These are phyloP conservation scores for Engystomops pustulosus DNA, from an alignment of 2,113 vertebrate species.

Conservation along the genomic window DNA sequence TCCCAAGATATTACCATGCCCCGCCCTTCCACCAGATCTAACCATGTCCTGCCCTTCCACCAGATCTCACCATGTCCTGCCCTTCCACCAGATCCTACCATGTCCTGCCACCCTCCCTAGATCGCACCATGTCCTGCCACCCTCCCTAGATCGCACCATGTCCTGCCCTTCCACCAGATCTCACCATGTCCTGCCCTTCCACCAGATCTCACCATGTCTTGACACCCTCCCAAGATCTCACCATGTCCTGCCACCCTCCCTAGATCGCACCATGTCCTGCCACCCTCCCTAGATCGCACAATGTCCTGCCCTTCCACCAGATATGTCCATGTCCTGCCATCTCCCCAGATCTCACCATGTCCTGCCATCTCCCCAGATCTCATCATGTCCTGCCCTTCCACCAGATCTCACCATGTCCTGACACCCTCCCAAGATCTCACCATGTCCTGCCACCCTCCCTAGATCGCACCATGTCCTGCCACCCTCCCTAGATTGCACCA, in stretches of 20 bases:
- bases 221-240: conserved; percentile 78
- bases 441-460: conserved; percentile 79
- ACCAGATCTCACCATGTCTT: conserved; percentile 77
- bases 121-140: conserved; percentile 80
- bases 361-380: conserved; percentile 77
- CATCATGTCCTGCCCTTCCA: conserved; percentile 83
- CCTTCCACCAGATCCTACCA: conserved; percentile 82
- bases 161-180: conserved; percentile 75
- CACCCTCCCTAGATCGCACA: conserved; percentile 82
- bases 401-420: conserved; percentile 78
- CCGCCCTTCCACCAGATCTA: conserved; percentile 75
- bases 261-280: conserved; percentile 77
- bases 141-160: conserved; percentile 79
- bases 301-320: conserved; percentile 78
- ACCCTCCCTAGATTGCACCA: conserved; percentile 80
- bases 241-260: conserved; percentile 81
- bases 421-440: conserved; percentile 79
- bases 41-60: conserved; percentile 84
- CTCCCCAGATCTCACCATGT: conserved; percentile 80
- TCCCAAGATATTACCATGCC: conserved; percentile 78
- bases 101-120: conserved; percentile 79
- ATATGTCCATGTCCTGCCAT: conserved; percentile 79
- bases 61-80: conserved; percentile 77
- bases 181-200: conserved; percentile 83
- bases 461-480: conserved; percentile 79